Conservation (phyloP, 2,797 vertebrate genomes). For the Phoebastria nigripes region DNA sequence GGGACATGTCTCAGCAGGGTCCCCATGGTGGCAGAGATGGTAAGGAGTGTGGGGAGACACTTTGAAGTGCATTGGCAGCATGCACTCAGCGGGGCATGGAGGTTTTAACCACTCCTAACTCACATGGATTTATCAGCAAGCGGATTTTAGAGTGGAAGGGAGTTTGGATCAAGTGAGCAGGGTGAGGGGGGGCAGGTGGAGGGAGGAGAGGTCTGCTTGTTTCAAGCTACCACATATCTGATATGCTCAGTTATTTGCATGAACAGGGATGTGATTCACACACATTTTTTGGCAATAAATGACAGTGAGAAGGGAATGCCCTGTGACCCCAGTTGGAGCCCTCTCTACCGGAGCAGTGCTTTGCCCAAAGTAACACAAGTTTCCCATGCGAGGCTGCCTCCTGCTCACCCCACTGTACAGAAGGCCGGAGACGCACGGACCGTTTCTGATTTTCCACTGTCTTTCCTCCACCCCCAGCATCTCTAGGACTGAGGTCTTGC, state of each 20-base stretch:
- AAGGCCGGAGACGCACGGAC: not conserved
- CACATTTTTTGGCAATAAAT: not conserved
- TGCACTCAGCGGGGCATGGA: fast-evolving
- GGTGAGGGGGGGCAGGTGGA: not conserved
- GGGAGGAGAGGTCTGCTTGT: not conserved
- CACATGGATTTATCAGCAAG: not conserved
- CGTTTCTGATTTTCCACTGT: not conserved
- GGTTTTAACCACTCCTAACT: not conserved
- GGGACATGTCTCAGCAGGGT: not conserved
- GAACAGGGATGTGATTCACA: not conserved
- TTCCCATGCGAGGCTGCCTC: not conserved
- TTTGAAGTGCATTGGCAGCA: not conserved
- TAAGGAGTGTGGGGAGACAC: not conserved
- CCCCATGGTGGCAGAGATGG: not conserved
- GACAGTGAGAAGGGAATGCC: not conserved
- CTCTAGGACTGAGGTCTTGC: not conserved
- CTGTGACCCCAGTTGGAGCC: not conserved
- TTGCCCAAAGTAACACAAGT: not conserved
- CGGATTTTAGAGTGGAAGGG: not conserved
- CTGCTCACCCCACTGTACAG: fast-evolving
- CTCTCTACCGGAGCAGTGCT: not conserved
- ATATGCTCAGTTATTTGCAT: not conserved
- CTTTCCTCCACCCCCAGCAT: not conserved
- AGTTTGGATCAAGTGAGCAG: not conserved
- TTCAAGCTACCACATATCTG: not conserved